Evolutionary conservation across 2,888 invertebrate genomes (phyloP).

Genomic region (Allolobophora icterica): DNA sequence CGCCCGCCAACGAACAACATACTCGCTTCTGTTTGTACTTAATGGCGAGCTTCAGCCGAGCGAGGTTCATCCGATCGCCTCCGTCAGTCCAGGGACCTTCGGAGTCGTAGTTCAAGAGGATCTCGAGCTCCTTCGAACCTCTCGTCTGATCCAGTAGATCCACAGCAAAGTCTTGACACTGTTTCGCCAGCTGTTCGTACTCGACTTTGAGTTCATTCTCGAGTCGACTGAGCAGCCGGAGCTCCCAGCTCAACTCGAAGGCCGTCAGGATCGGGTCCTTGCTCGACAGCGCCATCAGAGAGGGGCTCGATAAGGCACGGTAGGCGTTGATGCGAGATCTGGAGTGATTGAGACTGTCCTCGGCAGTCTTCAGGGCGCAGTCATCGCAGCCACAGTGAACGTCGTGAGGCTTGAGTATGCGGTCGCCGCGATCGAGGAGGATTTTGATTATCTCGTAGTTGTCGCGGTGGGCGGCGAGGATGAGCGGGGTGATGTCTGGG

Average conservation of each 20-base stretch:
- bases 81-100: slow-evolving; percentile 71
- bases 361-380: slow-evolving; percentile 86
- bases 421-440: slow-evolving; percentile 87
- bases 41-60: slow-evolving; percentile 92
- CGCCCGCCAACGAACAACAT: slow-evolving; percentile 49
- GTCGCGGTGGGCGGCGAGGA: slow-evolving; percentile 94
- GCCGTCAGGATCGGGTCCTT: slow-evolving; percentile 97
- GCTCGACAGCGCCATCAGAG: slow-evolving; percentile 92
- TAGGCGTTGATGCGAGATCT: slow-evolving; percentile 96
- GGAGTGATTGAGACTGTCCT: slow-evolving; percentile 92
- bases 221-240: slow-evolving; percentile 88
- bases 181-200: slow-evolving; percentile 70
- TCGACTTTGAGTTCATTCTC: slow-evolving; percentile 97
- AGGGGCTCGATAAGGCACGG: slow-evolving; percentile 92
- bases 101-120: slow-evolving; percentile 88
- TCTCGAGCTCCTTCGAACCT: slow-evolving; percentile 93
- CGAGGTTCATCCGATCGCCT: slow-evolving; percentile 82
- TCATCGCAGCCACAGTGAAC: slow-evolving; percentile 88
- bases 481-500: slow-evolving; percentile 94
- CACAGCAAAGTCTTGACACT: slow-evolving; percentile 89
- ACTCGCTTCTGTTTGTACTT: slow-evolving; percentile 97
- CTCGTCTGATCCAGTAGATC: slow-evolving; percentile 93
- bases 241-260: slow-evolving; percentile 96
- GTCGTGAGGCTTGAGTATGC: slow-evolving; percentile 72
- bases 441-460: slow-evolving; percentile 99